Conservation (phyloP, 2,888 invertebrate species). For the Clivina fossor region DNA sequence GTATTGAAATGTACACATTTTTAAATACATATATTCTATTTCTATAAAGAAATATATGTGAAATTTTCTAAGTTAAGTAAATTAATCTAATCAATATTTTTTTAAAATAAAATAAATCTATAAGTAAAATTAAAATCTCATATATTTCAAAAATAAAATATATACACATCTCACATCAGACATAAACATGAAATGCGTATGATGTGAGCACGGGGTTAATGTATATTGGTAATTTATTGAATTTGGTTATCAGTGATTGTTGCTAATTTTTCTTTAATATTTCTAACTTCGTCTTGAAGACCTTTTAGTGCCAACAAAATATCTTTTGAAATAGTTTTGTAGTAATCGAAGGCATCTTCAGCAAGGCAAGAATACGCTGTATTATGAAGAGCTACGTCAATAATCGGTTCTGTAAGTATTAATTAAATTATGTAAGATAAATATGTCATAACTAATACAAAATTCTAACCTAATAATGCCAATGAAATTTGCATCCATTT, state of each 20-base stretch:
- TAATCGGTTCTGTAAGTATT: slow-evolving; percentile 20
- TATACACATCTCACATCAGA: not conserved
- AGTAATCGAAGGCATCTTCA: slow-evolving; percentile 13
- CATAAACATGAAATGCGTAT: too few species aligned
- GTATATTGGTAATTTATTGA: too few species aligned
- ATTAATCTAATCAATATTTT: too few species aligned
- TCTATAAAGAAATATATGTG: too few species aligned
- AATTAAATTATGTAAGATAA: too few species aligned
- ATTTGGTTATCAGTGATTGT: not conserved
- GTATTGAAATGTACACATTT: too few species aligned
- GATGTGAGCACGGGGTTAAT: too few species aligned
- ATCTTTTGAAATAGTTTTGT: slow-evolving; percentile 3
- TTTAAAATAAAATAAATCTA: slow-evolving; percentile 12
- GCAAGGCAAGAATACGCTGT: slow-evolving; percentile 7
- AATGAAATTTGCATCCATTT: not conserved
- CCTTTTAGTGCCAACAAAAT: slow-evolving; percentile 8
- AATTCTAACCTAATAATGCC: slow-evolving; percentile 7
- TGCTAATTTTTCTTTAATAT: slow-evolving; percentile 10
- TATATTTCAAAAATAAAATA: too few species aligned
- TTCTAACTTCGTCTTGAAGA: slow-evolving; percentile 13
- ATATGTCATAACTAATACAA: too few species aligned
- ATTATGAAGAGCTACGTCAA: slow-evolving; percentile 14
- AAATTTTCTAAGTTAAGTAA: too few species aligned
- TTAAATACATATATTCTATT: too few species aligned
- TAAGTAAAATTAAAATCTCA: slow-evolving; percentile 13